Conservation (phyloP, 2,888 invertebrate species). For the Metallyticus violacea region DNA sequence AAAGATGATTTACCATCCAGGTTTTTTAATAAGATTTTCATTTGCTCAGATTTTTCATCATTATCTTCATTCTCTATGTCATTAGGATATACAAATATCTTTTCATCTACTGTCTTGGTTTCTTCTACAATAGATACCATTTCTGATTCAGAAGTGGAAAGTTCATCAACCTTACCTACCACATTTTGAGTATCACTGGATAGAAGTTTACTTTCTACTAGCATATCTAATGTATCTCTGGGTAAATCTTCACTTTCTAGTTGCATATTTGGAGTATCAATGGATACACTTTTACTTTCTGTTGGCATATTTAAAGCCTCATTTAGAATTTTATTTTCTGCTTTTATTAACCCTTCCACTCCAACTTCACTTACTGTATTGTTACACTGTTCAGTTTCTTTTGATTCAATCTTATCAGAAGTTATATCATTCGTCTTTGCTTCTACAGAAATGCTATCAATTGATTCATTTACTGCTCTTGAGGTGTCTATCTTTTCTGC, state of each 20-base stretch:
- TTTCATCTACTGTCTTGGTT: slow-evolving; percentile 9
- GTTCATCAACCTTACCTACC: neutral
- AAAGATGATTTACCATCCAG: neutral
- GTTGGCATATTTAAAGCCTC: neutral
- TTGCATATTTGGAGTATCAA: neutral
- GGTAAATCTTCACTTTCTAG: neutral
- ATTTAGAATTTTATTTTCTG: neutral
- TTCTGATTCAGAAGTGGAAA: neutral
- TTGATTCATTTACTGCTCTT: neutral
- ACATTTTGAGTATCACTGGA: neutral
- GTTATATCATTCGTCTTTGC: neutral
- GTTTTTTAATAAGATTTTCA: neutral
- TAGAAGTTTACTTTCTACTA: slow-evolving; percentile 2
- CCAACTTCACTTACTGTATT: neutral
- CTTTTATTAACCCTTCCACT: neutral
- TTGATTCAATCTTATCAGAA: neutral
- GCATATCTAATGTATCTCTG: no score
- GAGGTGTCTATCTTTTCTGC: neutral
- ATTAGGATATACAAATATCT: neutral
- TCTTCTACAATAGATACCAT: neutral
- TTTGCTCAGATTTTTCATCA: slow-evolving; percentile 26
- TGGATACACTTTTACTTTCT: neutral
- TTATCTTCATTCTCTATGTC: slow-evolving; percentile 11
- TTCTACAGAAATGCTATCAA: neutral
- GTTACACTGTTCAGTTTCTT: neutral